Conservation (phyloP, 2,888 invertebrate species). For the Lepetodrilus schrolli region DNA sequence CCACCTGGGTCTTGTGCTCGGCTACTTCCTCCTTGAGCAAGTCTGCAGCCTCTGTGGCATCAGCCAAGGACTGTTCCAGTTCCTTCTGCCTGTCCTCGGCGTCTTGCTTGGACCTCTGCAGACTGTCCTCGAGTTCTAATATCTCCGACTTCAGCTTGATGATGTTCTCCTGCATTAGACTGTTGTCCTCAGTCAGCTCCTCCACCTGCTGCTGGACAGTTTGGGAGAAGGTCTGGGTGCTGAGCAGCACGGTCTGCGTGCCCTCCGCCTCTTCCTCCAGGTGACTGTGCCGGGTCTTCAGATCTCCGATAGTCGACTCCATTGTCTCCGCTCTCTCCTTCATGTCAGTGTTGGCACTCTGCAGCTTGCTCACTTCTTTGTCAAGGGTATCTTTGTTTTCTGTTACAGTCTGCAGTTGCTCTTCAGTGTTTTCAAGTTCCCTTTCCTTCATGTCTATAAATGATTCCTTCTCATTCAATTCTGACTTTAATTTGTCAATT, state of each 20-base stretch:
- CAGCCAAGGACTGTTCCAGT: not conserved
- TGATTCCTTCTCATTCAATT: slow-evolving; percentile 31
- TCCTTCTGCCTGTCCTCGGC: slow-evolving; percentile 22
- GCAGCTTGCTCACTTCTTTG: not conserved
- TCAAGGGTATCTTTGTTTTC: slow-evolving; percentile 2
- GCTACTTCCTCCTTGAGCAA: slow-evolving; percentile 12
- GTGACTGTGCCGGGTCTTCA: not conserved
- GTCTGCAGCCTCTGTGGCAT: not conserved
- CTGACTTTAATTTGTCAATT: slow-evolving; percentile 28
- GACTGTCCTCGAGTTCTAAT: not conserved
- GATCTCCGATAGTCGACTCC: slow-evolving; percentile 15
- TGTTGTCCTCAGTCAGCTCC: slow-evolving; percentile 4
- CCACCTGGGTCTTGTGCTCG: slow-evolving; percentile 16
- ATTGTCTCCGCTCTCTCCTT: not conserved
- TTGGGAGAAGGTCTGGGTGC: slow-evolving; percentile 48
- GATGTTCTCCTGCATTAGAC: slow-evolving; percentile 1
- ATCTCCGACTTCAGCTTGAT: slow-evolving; percentile 23
- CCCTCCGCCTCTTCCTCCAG: slow-evolving; percentile 29
- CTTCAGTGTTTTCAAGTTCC: slow-evolving; percentile 28
- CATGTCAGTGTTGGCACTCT: not conserved
- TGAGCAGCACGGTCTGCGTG: slow-evolving; percentile 8
- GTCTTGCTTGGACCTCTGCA: not conserved
- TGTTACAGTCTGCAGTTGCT: not conserved
- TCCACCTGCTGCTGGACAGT: slow-evolving; percentile 19
- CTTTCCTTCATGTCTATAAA: slow-evolving; percentile 29